Evolutionary conservation across 2,888 invertebrate genomes (phyloP).

Genomic region (Dendrolimus pini): DNA sequence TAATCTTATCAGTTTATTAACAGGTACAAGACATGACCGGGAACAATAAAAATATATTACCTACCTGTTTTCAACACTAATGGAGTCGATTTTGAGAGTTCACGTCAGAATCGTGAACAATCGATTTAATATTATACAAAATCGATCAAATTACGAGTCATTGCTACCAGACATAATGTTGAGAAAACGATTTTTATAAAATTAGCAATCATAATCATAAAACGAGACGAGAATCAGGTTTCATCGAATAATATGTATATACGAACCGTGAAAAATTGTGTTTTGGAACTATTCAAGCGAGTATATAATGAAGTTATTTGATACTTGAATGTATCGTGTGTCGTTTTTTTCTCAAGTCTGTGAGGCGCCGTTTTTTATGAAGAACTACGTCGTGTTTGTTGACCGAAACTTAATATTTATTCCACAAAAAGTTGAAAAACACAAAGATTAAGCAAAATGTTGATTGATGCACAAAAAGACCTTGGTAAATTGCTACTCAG

Average conservation of each 20-base stretch:
- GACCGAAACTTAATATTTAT: constrained; percentile 18
- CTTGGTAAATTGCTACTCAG: background rate
- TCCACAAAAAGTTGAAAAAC: constrained; percentile 13
- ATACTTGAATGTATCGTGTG: constrained; percentile 44
- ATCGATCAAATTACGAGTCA: constrained; percentile 22
- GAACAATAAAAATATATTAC: constrained; percentile 34
- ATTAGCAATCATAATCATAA: constrained; percentile 25
- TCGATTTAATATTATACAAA: constrained; percentile 14
- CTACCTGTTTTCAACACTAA: constrained; percentile 24
- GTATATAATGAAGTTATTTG: constrained; percentile 35
- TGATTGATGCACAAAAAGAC: constrained; percentile 5
- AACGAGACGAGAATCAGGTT: constrained; percentile 28
- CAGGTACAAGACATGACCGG: constrained; percentile 27
- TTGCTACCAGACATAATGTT: constrained; percentile 25
- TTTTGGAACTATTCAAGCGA: constrained; percentile 50
- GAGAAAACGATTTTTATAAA: constrained; percentile 19
- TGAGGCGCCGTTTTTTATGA: constrained; percentile 55
- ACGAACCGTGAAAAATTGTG: constrained; percentile 47
- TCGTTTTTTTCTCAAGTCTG: constrained; percentile 31
- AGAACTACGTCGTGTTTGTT: constrained; percentile 14
- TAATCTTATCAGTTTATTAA: constrained; percentile 43
- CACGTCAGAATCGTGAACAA: constrained; percentile 8
- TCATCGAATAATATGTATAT: constrained; percentile 25
- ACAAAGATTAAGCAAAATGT: constrained; percentile 15
- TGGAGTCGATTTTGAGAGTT: constrained; percentile 4